Evolutionary conservation across 2,888 invertebrate species (phyloP), one percentile per base, ranked within the genome.

Genomic region (Troglohyphantes excavatus): DNA sequence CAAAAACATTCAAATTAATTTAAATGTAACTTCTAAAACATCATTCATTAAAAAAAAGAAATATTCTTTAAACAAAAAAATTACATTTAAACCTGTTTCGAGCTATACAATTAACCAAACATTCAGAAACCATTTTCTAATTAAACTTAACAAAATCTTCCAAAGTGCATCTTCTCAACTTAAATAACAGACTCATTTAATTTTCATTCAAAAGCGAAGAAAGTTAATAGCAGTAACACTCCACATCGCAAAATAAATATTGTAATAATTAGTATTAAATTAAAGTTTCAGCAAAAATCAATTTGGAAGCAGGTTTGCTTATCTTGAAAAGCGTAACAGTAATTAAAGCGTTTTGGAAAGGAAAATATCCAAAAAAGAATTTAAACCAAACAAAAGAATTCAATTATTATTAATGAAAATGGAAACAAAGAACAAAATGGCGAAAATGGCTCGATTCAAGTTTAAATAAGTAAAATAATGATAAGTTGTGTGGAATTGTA

Each of bases 381-480:
- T 46, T 23, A 65, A 43, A n/a, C 11, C 17, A 9, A 61, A 27
- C 61, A 9, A 33, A 2, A 39, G 59, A 78, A 78, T 78, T 78
- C 78, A 78, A 78, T 78, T 78, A 78, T 63, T 78, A 78, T 65
- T 78, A 78, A 78, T 39, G 78, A 78, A 63, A n/a, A n/a, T n/a
- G n/a, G n/a, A n/a, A n/a, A n/a, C 65, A 27, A 43, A 17, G 33
- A 76, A 61, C 61, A 33, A 19, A 61, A 29, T 67, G 72, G 39
- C 23, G 65, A 65, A 65, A 63, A 78, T 63, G 78, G 23, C 33
- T 21, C 61, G 61, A 43, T 65, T 43, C 63, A 61, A 78, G n/a
- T 78, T 65, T 65, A 61, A 26, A 43, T 9, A 43, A 33, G 43
- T 19, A 61, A 78, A 39, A 65, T 78, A 78, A 78, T 78, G 63